Evolutionary conservation across 64 coral and sea anemone genomes (phyloP).

Genomic region (Orbicella faveolata): DNA sequence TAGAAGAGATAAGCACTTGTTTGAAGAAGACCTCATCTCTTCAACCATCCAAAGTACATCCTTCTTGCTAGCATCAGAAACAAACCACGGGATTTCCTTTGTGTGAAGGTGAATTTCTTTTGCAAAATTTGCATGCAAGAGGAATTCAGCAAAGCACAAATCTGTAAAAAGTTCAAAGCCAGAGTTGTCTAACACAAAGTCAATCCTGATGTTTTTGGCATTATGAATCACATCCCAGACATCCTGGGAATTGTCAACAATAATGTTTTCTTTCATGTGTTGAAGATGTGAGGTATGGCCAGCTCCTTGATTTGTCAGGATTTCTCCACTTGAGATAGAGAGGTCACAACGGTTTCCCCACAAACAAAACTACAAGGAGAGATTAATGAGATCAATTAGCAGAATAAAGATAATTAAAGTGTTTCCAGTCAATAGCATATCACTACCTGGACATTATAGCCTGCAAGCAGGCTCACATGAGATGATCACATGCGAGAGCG

Average conservation of each 20-base stretch:
- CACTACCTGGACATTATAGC: too few relatives aligned
- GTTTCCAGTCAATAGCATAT: too few relatives aligned
- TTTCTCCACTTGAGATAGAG: conserved; percentile 90
- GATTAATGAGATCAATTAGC: neutral
- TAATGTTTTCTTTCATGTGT: conserved; percentile 73
- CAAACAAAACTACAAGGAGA: conserved; percentile 77
- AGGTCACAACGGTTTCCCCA: conserved; percentile 99
- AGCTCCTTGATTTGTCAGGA: conserved; percentile 35
- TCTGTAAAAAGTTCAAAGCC: conserved; percentile 97
- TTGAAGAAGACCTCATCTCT: conserved; percentile 68
- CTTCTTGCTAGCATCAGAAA: conserved; percentile 74
- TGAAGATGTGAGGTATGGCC: conserved; percentile 62
- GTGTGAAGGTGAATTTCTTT: conserved; percentile 73
- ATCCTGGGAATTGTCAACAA: conserved; percentile 66
- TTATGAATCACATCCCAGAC: conserved; percentile 63
- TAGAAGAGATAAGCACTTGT: conserved; percentile 51
- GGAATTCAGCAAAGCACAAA: conserved; percentile 89
- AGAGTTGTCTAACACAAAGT: conserved; percentile 98
- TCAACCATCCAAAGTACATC: conserved; percentile 78
- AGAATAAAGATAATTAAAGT: neutral
- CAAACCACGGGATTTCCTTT: conserved; percentile 97
- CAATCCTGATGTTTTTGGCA: conserved; percentile 48
- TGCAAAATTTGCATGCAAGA: conserved; percentile 76
- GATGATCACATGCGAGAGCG: too few relatives aligned
- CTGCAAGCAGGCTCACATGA: too few relatives aligned